Evolutionary conservation across 1,140 invertebrate genomes (phyloP), one percentile per base, ranked within the genome.

Genomic region (Drosophila grimshawi): DNA sequence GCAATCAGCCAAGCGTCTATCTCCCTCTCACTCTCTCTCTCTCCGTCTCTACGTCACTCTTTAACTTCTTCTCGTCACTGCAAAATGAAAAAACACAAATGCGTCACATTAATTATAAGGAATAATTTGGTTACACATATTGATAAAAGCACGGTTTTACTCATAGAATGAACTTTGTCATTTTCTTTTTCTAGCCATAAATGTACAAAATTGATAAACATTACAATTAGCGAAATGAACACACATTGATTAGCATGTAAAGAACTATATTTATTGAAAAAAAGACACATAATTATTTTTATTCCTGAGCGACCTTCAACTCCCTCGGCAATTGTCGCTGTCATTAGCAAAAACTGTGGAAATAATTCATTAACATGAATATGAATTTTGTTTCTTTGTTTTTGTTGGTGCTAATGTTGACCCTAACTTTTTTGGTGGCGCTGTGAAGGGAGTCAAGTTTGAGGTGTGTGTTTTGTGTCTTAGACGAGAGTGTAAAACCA

Each of bases 301-400:
- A 62, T 62, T 64, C 52, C 32, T 43, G 48, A 46, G 27, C 32
- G 45, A 64, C 72, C 66, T 59, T 60, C 41, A 57, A 39, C 35
- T 68, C 37, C 30, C 45, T 32, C n/a, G 19, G 35, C 56, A 68
- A 65, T 65, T 57, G 43, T 37, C 51, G 41, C 43, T 4, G 11
- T 29, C 41, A 56, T 60, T 68, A 52, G 11, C 11, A 51, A 51
- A 51, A 53, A 49, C 27, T 66, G 46, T 43, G 43, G 29, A 68
- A 74, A 68, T 60, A 49, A 19, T 32, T 39, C 32, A 76, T 71
- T 60, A 53, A 65, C 56, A 64, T 55, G 39, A 60, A 46, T 45
- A 68, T 41, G 65, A 45, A 11, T 64, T 60, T 53, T 32, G 46
- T 39, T 67, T 45, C 41, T 48, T 67, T 70, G 33, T 70, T 46